A percentile compares a stretch with the other conserved stretches of the same genome.
Conservation (phyloP, 1,140 invertebrate species). For the Drosophila nigrodunni region DNA sequence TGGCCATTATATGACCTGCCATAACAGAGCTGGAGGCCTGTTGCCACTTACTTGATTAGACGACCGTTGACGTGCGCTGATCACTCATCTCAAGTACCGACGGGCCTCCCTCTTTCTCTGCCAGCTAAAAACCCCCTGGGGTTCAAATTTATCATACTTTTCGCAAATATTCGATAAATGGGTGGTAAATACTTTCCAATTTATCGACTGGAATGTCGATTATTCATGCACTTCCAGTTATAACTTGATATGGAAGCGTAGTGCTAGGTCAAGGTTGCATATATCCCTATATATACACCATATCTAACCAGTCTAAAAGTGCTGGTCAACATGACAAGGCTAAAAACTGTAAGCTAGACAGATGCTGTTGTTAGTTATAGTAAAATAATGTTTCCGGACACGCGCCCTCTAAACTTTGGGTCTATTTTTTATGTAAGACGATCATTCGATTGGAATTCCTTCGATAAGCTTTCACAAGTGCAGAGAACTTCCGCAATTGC, state of each 20-base stretch:
- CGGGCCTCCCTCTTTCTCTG: conserved; percentile 26
- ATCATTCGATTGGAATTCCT: conserved; percentile 26
- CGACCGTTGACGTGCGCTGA: conserved; percentile 3
- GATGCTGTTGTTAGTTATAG: not conserved
- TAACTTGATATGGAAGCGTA: conserved; percentile 47
- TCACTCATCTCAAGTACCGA: conserved; percentile 14
- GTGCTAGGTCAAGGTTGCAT: conserved; percentile 68
- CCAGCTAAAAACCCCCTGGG: not conserved
- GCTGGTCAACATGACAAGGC: conserved; percentile 51
- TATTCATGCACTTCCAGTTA: conserved; percentile 16
- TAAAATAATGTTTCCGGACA: not conserved
- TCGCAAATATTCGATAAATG: conserved; percentile 20
- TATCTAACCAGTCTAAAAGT: conserved; percentile 35
- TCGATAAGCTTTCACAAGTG: conserved; percentile 25
- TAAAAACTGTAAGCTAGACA: not conserved
- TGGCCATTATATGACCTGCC: conserved; percentile 23
- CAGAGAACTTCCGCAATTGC: conserved; percentile 52
- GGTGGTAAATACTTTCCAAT: conserved; percentile 42
- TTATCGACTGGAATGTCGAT: conserved; percentile 19
- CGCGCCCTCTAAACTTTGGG: conserved; percentile 3
- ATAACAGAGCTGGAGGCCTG: conserved; percentile 41
- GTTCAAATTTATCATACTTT: conserved; percentile 10
- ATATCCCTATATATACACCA: conserved; percentile 35
- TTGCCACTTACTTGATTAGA: conserved; percentile 30
- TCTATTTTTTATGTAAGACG: not conserved